Conservation (phyloP, 2,888 invertebrate genomes). For the Empis livida region DNA sequence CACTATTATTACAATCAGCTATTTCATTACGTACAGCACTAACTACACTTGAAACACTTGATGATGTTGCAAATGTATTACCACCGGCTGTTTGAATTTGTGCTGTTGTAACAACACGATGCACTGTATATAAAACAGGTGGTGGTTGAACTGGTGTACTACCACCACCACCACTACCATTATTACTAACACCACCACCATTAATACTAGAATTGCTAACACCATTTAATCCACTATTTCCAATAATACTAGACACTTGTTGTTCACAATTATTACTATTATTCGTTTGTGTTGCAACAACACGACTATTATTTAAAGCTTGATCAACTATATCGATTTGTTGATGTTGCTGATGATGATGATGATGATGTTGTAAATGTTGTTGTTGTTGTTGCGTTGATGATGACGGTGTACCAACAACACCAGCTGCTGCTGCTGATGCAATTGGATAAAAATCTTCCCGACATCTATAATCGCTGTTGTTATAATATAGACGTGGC, state of each 20-base stretch:
- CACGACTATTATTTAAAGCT: conserved; percentile 21
- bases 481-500: conserved; percentile 31
- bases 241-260: conserved; percentile 2
- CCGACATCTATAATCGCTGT: conserved; percentile 30
- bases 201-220: background rate
- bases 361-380: conserved; percentile 12
- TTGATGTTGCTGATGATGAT: conserved; percentile 14
- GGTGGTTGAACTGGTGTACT: conserved; percentile 19
- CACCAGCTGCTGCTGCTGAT: conserved; percentile 14
- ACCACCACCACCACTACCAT: conserved; percentile 14
- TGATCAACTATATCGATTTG: conserved; percentile 23
- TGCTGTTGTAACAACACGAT: conserved; percentile 35
- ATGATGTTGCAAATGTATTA: conserved; percentile 31
- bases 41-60: conserved; percentile 34
- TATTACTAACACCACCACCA: conserved; percentile 16
- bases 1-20: conserved; percentile 19
- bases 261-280: conserved; percentile 19
- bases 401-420: conserved; percentile 16
- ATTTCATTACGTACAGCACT: conserved; percentile 27
- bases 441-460: conserved; percentile 29
- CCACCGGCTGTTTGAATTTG: conserved; percentile 33
- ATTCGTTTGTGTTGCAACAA: conserved; percentile 29
- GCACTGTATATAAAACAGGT: conserved; percentile 34
- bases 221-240: background rate
- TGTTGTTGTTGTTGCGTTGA: conserved; percentile 16